These are phyloP conservation scores for Dynastes maya DNA, from an alignment of 2,888 invertebrate species.

Conservation along the genomic window DNA sequence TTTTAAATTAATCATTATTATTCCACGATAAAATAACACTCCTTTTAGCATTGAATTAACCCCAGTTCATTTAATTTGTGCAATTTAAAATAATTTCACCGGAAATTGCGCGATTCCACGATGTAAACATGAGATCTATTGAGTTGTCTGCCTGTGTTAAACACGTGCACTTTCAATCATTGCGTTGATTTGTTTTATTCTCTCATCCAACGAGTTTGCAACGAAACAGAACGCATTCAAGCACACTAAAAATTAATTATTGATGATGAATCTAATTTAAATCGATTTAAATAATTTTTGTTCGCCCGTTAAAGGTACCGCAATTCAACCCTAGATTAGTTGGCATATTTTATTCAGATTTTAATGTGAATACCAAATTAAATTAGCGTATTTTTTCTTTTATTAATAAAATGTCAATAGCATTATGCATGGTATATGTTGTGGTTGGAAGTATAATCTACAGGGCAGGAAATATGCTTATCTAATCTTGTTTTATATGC, in stretches of 20 bases:
- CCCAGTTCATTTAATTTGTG: neutral
- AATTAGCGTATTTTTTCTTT: neutral
- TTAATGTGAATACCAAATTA: too few relatives aligned
- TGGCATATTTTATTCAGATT: too few relatives aligned
- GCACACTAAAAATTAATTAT: too few relatives aligned
- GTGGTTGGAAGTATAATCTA: slow-evolving; percentile 19
- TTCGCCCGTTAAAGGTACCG: too few relatives aligned
- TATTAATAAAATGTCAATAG: neutral
- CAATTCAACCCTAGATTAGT: too few relatives aligned
- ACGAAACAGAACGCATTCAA: neutral
- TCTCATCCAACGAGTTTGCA: neutral
- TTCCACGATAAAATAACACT: neutral
- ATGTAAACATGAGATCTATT: slow-evolving; percentile 28
- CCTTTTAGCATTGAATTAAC: too few relatives aligned
- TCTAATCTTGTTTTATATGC: slow-evolving; percentile 40
- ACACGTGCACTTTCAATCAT: slow-evolving; percentile 34
- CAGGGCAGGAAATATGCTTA: slow-evolving; percentile 36
- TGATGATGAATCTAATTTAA: too few relatives aligned
- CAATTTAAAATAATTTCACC: neutral
- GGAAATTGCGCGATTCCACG: slow-evolving; percentile 2
- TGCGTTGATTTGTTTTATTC: slow-evolving; percentile 10
- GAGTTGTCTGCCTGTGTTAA: neutral
- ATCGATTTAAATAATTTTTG: too few relatives aligned
- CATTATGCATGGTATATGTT: neutral
- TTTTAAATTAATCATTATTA: neutral